A percentile compares a stretch with the other conserved stretches of the same genome.
Evolutionary conservation across 1,140 invertebrate species (phyloP).

Genomic region (Magallana ariakensis): DNA sequence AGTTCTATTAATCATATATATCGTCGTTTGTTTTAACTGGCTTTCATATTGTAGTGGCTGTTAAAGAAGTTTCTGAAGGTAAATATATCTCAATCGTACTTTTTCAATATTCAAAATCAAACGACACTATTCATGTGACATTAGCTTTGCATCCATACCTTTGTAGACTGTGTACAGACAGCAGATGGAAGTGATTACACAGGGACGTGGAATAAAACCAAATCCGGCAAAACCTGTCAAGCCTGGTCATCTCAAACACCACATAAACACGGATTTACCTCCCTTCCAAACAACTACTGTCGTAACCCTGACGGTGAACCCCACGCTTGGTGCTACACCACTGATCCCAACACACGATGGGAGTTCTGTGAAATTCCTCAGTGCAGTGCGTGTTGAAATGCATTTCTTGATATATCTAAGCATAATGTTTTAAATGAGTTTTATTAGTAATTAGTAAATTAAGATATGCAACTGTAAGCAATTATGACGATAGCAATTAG

Average conservation of each 20-base stretch:
- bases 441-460: too few species aligned
- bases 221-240: slow-evolving; percentile 59
- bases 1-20: too few species aligned
- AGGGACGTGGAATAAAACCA: slow-evolving; percentile 54
- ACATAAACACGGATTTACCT: slow-evolving; percentile 49
- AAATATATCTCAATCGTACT: background rate
- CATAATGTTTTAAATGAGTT: too few species aligned
- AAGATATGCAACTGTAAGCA: too few species aligned
- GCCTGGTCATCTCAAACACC: slow-evolving; percentile 59
- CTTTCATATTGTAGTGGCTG: background rate
- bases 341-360: slow-evolving; percentile 83
- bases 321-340: slow-evolving; percentile 96
- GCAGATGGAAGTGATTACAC: slow-evolving; percentile 20
- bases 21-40: background rate
- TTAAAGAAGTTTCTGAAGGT: slow-evolving; percentile 1
- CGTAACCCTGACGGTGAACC: slow-evolving; percentile 96
- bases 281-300: slow-evolving; percentile 92
- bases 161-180: slow-evolving; percentile 11
- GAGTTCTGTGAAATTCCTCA: slow-evolving; percentile 54
- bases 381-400: slow-evolving; percentile 35
- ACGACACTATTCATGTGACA: too few species aligned
- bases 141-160: too few species aligned
- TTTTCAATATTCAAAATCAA: background rate
- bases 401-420: too few species aligned
- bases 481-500: too few species aligned